Conservation (phyloP, 2,113 vertebrate genomes). For the Cyrtonyx montezumae region DNA sequence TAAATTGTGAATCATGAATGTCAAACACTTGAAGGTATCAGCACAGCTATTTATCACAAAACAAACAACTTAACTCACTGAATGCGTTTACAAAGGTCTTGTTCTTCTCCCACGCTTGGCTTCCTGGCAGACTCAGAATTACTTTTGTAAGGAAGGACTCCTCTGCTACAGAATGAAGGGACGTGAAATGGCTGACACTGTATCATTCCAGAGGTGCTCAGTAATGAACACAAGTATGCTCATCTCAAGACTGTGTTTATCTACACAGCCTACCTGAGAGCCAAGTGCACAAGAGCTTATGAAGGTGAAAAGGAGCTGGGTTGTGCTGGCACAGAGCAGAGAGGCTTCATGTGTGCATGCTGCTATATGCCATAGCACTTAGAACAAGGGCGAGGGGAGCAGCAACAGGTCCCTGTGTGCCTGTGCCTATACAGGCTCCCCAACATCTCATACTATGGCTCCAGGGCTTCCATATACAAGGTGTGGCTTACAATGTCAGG, state of each 20-base stretch:
- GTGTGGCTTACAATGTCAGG: background rate
- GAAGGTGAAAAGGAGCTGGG: background rate
- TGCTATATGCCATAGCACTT: background rate
- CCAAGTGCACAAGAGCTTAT: background rate
- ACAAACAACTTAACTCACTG: slow-evolving; percentile 34
- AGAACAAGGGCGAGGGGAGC: background rate
- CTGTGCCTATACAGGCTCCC: background rate
- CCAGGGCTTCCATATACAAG: background rate
- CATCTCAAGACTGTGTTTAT: background rate
- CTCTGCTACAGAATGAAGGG: background rate
- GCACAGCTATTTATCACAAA: slow-evolving; percentile 32
- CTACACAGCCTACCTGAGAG: background rate
- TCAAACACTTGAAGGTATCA: slow-evolving; percentile 46
- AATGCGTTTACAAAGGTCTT: background rate
- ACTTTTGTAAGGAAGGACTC: background rate
- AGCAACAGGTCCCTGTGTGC: background rate
- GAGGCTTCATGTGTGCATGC: background rate
- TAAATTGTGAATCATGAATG: slow-evolving; percentile 41
- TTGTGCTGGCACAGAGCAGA: background rate
- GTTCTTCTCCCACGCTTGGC: background rate
- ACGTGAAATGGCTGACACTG: background rate
- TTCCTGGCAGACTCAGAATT: background rate
- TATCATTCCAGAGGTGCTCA: background rate
- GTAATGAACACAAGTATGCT: background rate
- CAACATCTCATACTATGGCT: background rate